Conservation (phyloP, 1,140 invertebrate species). For the Lordiphosa mommai region DNA sequence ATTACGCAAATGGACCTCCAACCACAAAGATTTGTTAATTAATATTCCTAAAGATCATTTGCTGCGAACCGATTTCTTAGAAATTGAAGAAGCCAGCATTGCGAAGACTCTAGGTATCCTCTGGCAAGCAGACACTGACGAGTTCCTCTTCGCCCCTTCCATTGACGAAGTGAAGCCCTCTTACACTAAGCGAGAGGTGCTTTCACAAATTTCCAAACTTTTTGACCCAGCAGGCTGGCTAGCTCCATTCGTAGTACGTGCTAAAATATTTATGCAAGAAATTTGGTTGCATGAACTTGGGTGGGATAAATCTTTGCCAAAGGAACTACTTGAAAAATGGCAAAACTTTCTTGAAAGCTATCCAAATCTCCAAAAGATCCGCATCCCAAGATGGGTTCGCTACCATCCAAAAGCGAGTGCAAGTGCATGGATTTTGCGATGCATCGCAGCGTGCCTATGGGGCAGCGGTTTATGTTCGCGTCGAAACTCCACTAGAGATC, state of each 20-base stretch:
- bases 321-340: not conserved
- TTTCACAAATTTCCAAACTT: no score
- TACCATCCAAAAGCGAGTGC: not conserved
- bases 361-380: no score
- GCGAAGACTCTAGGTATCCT: conserved; percentile 1
- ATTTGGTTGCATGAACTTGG: not conserved
- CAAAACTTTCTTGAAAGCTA: no score
- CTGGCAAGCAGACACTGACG: not conserved
- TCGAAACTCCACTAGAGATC: not conserved
- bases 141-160: not conserved
- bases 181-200: no score
- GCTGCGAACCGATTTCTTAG: not conserved
- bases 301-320: not conserved
- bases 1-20: no score
- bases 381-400: no score
- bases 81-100: not conserved
- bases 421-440: not conserved
- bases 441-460: not conserved
- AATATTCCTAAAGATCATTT: not conserved
- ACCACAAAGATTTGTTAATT: conserved; percentile 21
- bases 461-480: not conserved
- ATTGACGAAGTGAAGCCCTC: not conserved
- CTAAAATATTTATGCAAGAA: conserved; percentile 1
- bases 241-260: not conserved
- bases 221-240: not conserved